Base-by-base conservation (phyloP, 2,113 vertebrate species). In the Mastomys coucha region DNA sequence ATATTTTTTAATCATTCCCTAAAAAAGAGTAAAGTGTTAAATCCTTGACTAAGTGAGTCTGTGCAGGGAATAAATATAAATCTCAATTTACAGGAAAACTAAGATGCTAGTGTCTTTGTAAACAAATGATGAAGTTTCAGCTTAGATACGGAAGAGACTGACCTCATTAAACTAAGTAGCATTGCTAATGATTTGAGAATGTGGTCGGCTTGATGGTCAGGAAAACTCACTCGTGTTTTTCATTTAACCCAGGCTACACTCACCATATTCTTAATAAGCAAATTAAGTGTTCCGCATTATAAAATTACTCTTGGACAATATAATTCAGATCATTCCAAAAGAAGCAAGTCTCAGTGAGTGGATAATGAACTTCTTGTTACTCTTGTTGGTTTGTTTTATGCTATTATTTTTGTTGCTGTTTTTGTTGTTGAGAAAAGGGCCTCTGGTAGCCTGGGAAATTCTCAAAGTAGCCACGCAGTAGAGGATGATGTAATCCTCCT, bases 171-270 rank as follows among this genome's bases (percentile, higher is more conserved):
- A 88, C 28, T 45, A 77, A 96, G 75, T 93, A 69, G 1, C 33
- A 82, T 65, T 97, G 75, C 69, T 96, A 85, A 97, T 75, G 39
- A 70, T 89, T 96, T 96, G 31, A 96, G 67, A 97, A 97, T 88
- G 76, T 95, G 96, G 85, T 63, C 86, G 60, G 92, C 80, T 89
- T 95, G 39, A 10, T 31, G 26, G 58, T 63, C 76, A 60, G 70
- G 60, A 51, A 90, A 95, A 93, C 49, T 90, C 88, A 89, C 77
- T 96, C 96, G 94, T 97, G 93, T 22, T 90, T 97, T 97, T 96
- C 81, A 97, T 98, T 97, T 96, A 91, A 77, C 67, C 89, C 70
- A 84, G 73, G 88, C 90, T 94, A 88, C 75, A 56, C 70, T 94
- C 16, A 2, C 28, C 17, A 33, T 67, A 36, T 49, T 86, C 39